These are phyloP conservation scores for Nycticryphes semicollaris DNA, from an alignment of 2,113 vertebrate genomes.

Conservation along the genomic window DNA sequence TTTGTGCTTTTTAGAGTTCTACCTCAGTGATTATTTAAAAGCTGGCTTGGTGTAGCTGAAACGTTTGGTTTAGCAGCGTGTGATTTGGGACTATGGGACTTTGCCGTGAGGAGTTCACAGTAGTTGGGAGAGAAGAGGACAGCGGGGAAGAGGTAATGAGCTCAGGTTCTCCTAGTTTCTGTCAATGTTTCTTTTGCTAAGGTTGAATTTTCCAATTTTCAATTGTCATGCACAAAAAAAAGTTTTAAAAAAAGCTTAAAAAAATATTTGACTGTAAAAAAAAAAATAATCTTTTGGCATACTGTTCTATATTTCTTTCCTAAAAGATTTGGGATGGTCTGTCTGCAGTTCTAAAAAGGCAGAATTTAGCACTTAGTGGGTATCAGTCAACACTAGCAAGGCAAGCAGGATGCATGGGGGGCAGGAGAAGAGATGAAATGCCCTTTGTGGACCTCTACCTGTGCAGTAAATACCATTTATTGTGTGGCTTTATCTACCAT, in stretches of 20 bases:
- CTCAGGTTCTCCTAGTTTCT: background rate
- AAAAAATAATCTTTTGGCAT: background rate
- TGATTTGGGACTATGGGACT: background rate
- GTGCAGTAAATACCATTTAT: background rate
- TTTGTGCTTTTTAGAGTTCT: background rate
- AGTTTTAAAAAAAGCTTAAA: background rate
- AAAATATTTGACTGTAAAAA: rapidly evolving
- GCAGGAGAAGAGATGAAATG: background rate
- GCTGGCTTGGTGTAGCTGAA: background rate
- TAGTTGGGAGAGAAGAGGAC: background rate
- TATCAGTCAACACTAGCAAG: background rate
- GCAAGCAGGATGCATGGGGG: background rate
- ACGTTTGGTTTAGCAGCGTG: rapidly evolving
- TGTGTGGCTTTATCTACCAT: background rate
- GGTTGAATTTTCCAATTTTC: background rate
- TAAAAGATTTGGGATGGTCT: background rate
- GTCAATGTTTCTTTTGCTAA: rapidly evolving
- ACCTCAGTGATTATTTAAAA: background rate
- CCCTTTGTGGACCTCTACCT: background rate
- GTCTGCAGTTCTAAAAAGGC: background rate
- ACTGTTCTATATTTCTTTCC: background rate
- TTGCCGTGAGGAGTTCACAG: background rate
- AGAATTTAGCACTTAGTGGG: background rate
- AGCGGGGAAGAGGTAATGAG: rapidly evolving
- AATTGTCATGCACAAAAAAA: background rate